phyloP scores from a whole-genome alignment of 2,113 vertebrate species.

The Myotis brandtii region DNA sequence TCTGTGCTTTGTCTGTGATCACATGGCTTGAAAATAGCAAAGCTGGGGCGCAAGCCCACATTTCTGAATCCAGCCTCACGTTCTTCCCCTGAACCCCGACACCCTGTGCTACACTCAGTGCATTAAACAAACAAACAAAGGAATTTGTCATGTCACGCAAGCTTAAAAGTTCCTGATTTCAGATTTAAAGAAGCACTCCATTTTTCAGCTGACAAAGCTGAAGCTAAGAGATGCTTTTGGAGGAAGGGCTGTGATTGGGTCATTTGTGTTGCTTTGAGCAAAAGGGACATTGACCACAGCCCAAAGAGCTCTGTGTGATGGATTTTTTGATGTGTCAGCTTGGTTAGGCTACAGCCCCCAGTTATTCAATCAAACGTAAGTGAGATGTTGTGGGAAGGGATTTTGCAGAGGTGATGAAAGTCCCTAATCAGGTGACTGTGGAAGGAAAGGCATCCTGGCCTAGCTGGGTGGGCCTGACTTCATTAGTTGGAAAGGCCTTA shows the following conservation, averaged over 20 bases:
- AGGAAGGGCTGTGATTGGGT: not conserved
- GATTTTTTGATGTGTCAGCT: not conserved
- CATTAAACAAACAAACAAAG: too few relatives aligned
- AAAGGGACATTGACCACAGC: not conserved
- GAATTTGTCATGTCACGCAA: not conserved
- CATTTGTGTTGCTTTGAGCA: constrained; percentile 30
- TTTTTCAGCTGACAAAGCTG: not conserved
- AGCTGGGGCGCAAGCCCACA: not conserved
- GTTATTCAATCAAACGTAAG: not conserved
- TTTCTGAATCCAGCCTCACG: not conserved
- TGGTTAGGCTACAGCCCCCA: not conserved
- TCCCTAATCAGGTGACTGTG: not conserved
- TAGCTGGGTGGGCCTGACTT: not conserved
- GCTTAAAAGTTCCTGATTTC: not conserved
- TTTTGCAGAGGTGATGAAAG: not conserved
- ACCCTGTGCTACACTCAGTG: not conserved
- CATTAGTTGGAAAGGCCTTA: not conserved
- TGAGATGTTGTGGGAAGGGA: not conserved
- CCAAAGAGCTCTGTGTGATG: not conserved
- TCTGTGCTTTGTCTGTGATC: not conserved
- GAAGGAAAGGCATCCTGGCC: not conserved
- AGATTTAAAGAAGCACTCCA: not conserved
- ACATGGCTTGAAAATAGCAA: not conserved
- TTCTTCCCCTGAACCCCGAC: not conserved
- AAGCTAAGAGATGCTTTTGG: not conserved